Conservation (phyloP, 2,113 vertebrate species). For the Cochlearius cochlearius region DNA sequence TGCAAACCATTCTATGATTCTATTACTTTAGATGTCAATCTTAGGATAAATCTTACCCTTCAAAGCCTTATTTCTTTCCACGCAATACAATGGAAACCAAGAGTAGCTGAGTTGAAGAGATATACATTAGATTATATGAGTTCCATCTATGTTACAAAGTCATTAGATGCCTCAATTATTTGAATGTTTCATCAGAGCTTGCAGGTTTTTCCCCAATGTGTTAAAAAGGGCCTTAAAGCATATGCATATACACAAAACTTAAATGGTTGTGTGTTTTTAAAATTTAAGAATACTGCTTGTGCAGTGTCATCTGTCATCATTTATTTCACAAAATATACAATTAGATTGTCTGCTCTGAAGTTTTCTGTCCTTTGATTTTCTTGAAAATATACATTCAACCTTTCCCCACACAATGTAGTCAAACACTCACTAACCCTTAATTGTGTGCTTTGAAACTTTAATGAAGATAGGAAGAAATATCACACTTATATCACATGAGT, state of each 20-base stretch:
- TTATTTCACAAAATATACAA: not conserved
- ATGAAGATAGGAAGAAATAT: not conserved
- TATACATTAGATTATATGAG: not conserved
- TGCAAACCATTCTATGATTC: not conserved
- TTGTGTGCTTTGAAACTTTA: not conserved
- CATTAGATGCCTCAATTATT: not conserved
- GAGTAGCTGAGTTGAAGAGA: not conserved
- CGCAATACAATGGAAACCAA: not conserved
- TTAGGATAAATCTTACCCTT: not conserved
- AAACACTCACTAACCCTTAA: not conserved
- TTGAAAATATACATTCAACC: not conserved
- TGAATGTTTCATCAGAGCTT: not conserved
- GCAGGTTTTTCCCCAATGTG: not conserved
- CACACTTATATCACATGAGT: not conserved
- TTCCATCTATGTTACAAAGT: not conserved
- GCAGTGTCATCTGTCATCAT: not conserved
- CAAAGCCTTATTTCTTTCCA: not conserved
- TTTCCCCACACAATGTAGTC: not conserved
- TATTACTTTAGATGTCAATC: not conserved
- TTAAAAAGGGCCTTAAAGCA: not conserved
- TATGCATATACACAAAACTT: not conserved
- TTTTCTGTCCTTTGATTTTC: not conserved
- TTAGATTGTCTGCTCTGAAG: not conserved
- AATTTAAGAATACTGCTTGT: not conserved
- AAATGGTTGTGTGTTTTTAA: not conserved